Evolutionary conservation across 2,888 invertebrate genomes (phyloP).

Genomic region (Zygogramma bicolorata): DNA sequence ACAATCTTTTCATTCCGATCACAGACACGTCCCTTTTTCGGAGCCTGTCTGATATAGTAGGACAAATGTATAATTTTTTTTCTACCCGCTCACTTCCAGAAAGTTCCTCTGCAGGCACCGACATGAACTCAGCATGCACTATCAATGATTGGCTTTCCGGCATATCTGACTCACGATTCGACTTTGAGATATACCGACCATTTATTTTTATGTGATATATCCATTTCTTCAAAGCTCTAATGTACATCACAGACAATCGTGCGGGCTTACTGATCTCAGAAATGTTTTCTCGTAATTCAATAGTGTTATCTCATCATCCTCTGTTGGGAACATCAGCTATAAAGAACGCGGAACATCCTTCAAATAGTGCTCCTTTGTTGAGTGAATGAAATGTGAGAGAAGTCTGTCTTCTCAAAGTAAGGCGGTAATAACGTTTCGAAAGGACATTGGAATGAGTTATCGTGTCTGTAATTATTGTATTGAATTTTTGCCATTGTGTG

Average conservation of each 20-base stretch:
- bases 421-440: not conserved
- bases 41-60: not conserved
- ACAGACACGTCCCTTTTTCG: too few relatives aligned
- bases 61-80: not conserved
- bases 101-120: not conserved
- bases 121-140: conserved; percentile 6
- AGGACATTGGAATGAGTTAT: not conserved
- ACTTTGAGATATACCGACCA: conserved; percentile 1
- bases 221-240: not conserved
- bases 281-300: not conserved
- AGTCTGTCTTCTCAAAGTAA: not conserved
- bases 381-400: not conserved
- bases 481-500: not conserved
- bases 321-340: not conserved
- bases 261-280: not conserved
- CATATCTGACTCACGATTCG: conserved; percentile 7
- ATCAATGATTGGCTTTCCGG: conserved; percentile 6
- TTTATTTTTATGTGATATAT: not conserved
- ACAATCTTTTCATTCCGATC: too few relatives aligned
- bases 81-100: not conserved
- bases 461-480: not conserved
- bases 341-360: not conserved
- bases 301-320: not conserved
- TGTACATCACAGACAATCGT: not conserved
- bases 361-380: not conserved